Conservation (phyloP, 2,888 invertebrate genomes). For the Antheraea yamamai region DNA sequence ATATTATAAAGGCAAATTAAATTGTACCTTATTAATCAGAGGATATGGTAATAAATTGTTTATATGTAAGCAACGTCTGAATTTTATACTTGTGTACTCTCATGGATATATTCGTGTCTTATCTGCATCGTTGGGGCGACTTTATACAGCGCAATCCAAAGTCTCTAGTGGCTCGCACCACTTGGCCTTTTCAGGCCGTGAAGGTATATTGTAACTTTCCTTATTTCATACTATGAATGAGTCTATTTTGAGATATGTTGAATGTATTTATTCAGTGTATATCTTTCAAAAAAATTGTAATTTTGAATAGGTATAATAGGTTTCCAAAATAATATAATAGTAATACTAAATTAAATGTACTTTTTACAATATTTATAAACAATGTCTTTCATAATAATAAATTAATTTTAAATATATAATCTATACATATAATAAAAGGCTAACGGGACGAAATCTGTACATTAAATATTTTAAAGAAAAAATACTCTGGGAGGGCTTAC, state of each 20-base stretch:
- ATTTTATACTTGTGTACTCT: conserved; percentile 31
- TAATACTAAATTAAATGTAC: background rate
- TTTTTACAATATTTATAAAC: background rate
- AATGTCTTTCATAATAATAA: background rate
- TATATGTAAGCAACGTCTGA: background rate
- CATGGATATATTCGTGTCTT: conserved; percentile 48
- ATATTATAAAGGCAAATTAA: background rate
- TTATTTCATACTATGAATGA: background rate
- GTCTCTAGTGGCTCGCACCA: background rate
- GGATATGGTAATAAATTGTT: background rate
- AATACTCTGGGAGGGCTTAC: too few species aligned
- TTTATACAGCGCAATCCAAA: conserved; percentile 23
- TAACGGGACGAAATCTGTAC: too few species aligned
- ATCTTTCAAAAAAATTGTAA: background rate
- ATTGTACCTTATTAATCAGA: conserved; percentile 2
- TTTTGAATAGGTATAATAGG: background rate
- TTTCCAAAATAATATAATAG: background rate
- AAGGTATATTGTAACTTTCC: background rate
- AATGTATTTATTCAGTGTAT: background rate
- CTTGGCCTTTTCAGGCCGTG: conserved; percentile 8
- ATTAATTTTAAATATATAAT: background rate
- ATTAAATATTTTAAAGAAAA: too few species aligned
- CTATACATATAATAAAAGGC: too few species aligned
- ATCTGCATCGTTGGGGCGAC: conserved; percentile 54
- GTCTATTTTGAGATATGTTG: background rate